Conservation (phyloP, 2,797 vertebrate genomes). For the Ctenochaetus hawaiiensis region DNA sequence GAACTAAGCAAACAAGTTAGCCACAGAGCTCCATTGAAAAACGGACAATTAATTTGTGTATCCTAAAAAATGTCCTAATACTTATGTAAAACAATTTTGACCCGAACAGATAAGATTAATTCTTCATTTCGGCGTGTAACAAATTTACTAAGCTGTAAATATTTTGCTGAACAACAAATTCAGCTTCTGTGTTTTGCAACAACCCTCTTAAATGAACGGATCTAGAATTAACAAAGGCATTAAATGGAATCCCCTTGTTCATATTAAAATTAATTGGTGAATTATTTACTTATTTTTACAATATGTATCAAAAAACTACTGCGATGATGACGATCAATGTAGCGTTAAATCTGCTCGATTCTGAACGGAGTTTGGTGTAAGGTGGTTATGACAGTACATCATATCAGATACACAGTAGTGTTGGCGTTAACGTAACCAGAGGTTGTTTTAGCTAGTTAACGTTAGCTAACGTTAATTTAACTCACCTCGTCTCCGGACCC, state of each 20-base stretch:
- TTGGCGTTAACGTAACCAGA: background rate
- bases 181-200: fast-evolving
- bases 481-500: slow-evolving; percentile 80
- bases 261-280: no score
- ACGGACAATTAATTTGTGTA: background rate
- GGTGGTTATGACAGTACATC: background rate
- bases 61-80: fast-evolving
- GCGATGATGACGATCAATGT: fast-evolving
- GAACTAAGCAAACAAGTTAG: slow-evolving; percentile 3
- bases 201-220: no score
- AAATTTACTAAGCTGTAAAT: background rate
- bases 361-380: background rate
- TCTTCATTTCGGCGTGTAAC: slow-evolving; percentile 5
- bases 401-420: background rate
- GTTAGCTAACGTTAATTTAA: background rate
- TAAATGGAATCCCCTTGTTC: no score
- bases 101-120: fast-evolving
- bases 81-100: fast-evolving
- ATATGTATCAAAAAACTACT: no score
- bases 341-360: background rate
- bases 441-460: background rate
- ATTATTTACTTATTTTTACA: no score
- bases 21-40: background rate
- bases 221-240: no score
- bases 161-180: background rate